phyloP scores from a whole-genome alignment of 2,797 vertebrate genomes.

The Helostoma temminkii region DNA sequence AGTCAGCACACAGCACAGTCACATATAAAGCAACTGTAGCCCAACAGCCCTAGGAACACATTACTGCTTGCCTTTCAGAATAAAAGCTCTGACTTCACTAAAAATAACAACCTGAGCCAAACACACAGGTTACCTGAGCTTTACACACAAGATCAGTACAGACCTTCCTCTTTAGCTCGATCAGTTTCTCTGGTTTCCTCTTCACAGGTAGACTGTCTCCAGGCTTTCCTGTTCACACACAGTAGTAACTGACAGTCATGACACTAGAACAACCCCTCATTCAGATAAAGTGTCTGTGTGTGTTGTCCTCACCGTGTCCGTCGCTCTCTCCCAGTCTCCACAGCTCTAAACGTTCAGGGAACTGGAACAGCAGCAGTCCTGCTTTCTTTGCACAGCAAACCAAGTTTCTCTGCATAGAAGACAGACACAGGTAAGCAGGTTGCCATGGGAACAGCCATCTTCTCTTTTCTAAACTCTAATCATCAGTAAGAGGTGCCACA shows the following conservation, averaged over 20 bases:
- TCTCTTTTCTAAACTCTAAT: no score
- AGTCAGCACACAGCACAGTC: background rate
- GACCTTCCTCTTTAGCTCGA: conserved; percentile 95
- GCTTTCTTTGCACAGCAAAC: conserved; percentile 90
- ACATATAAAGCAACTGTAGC: background rate
- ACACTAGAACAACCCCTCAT: background rate
- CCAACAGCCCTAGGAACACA: background rate
- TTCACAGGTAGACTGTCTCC: conserved; percentile 88
- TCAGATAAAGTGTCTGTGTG: background rate
- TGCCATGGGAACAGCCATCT: background rate
- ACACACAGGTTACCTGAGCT: no score
- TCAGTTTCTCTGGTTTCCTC: conserved; percentile 90
- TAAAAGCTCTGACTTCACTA: background rate
- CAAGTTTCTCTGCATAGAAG: conserved; percentile 81
- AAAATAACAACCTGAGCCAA: background rate
- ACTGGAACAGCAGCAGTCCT: conserved; percentile 94
- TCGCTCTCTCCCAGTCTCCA: conserved; percentile 92
- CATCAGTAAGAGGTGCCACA: no score
- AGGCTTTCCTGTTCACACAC: conserved; percentile 82
- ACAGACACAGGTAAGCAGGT: conserved; percentile 3
- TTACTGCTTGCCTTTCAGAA: background rate
- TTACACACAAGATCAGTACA: conserved; percentile 6
- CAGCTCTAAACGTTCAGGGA: conserved; percentile 90
- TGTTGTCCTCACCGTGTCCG: conserved; percentile 81
- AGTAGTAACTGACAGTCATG: background rate